These are phyloP conservation scores for Aleiodes testaceus DNA, from an alignment of 2,888 invertebrate species.

Conservation along the genomic window DNA sequence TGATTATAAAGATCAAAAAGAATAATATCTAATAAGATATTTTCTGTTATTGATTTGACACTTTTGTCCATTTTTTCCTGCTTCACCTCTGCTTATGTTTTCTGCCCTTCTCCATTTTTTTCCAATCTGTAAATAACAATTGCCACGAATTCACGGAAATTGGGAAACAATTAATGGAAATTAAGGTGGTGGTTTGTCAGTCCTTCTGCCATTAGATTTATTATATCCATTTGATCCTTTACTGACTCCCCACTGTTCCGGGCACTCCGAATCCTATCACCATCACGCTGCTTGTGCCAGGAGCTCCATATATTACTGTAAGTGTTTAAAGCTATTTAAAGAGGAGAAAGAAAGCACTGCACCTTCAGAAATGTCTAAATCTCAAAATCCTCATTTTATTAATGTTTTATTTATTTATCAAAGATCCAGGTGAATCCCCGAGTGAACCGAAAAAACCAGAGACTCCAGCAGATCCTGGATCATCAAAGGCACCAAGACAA, in stretches of 20 bases:
- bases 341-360: slow-evolving; percentile 39
- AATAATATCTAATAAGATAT: slow-evolving; percentile 51
- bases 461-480: slow-evolving; percentile 40
- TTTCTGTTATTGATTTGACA: slow-evolving; percentile 56
- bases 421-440: slow-evolving; percentile 31
- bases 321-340: slow-evolving; percentile 63
- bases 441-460: neutral
- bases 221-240: slow-evolving; percentile 71
- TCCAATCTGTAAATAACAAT: slow-evolving; percentile 11
- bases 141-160: slow-evolving; percentile 21
- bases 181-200: slow-evolving; percentile 71
- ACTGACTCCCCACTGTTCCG: slow-evolving; percentile 71
- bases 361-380: too few relatives aligned
- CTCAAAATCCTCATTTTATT: neutral
- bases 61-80: slow-evolving; percentile 42
- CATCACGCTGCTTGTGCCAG: slow-evolving; percentile 70
- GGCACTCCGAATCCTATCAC: slow-evolving; percentile 71
- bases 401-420: neutral
- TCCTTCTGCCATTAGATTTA: slow-evolving; percentile 71
- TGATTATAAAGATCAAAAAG: slow-evolving; percentile 29
- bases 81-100: slow-evolving; percentile 37
- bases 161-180: slow-evolving; percentile 35
- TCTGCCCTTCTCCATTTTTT: neutral
- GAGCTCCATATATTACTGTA: slow-evolving; percentile 71
- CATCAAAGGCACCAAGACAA: slow-evolving; percentile 52